phyloP scores from a whole-genome alignment of 2,888 invertebrate genomes.

The Ptychoptera contaminata region DNA sequence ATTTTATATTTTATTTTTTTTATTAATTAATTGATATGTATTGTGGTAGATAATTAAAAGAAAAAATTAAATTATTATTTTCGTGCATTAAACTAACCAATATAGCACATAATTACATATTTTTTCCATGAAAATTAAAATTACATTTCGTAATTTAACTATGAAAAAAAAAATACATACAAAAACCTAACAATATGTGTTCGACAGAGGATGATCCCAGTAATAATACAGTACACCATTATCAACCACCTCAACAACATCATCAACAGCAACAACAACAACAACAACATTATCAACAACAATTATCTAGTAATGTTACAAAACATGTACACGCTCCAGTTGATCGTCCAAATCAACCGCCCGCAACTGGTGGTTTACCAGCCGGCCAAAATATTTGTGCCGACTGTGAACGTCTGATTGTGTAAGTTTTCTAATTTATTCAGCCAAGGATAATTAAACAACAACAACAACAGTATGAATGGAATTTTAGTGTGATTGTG shows the following conservation, averaged over 20 bases:
- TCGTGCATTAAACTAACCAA: too few relatives aligned
- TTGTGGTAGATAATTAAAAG: too few relatives aligned
- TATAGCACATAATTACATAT: too few relatives aligned
- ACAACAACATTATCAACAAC: slow-evolving; percentile 6
- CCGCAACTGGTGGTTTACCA: slow-evolving; percentile 57
- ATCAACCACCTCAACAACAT: slow-evolving; percentile 14
- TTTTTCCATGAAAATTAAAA: too few relatives aligned
- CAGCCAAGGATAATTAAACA: neutral
- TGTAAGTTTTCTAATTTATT: slow-evolving; percentile 59
- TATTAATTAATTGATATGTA: too few relatives aligned
- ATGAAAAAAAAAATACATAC: too few relatives aligned
- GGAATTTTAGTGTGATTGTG: neutral
- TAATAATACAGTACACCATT: slow-evolving; percentile 5
- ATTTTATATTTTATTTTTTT: too few relatives aligned
- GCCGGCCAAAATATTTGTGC: slow-evolving; percentile 89
- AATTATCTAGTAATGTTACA: slow-evolving; percentile 15
- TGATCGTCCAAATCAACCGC: slow-evolving; percentile 41
- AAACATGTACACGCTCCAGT: slow-evolving; percentile 63
- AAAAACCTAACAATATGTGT: too few relatives aligned
- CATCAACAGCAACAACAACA: slow-evolving; percentile 14
- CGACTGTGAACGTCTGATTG: slow-evolving; percentile 92
- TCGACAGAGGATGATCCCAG: too few relatives aligned
- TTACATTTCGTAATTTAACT: too few relatives aligned
- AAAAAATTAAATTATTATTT: too few relatives aligned
- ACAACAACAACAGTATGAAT: neutral